Evolutionary conservation across 1,140 invertebrate species (phyloP), one percentile per base, ranked within the genome.

Genomic region (Hestina assimilis): DNA sequence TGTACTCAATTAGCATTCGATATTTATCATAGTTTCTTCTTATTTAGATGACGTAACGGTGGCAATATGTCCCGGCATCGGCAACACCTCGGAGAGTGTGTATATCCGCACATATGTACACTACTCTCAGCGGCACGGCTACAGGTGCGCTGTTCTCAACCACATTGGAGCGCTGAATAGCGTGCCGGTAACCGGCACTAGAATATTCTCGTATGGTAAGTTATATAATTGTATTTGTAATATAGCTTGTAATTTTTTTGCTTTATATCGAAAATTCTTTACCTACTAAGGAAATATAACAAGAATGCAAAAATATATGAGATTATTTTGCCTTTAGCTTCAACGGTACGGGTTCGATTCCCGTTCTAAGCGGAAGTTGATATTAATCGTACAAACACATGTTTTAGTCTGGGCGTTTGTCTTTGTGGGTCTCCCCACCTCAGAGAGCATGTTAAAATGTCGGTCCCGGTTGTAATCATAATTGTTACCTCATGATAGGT

Each of bases 21-120:
- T 31, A n/a, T 12, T 19, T 5, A 33, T 48, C 8, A 9, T 19
- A 3, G 33, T 38, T 8, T 38, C 29, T 54, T 21, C 56, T 45
- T 62, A 14, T 60, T 14, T 75, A 96, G 96, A 95, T 89, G 95
- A 97, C 78, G 92, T 95, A 42, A 97, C 96, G 1, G 91, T 98
- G 43, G 93, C 95, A 0, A 94, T 98, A 57, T 96, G 96, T 75
- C 97, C 97, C 23, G 97, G 97, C 21, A 97, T 98, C 70, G 96
- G 96, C 17, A 98, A 98, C 84, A 96, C 94, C 21, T 97, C 96
- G 31, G 96, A 98, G 83, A 96, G 95, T 72, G 94, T 96, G 42
- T 98, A 98, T 84, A 96, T 98, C 56, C 91, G 96, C 40, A 97
- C 96, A 14, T 97, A 97, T 83, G 96, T 98, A 0, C 93, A 96